phyloP scores from a whole-genome alignment of 2,888 invertebrate species.

The Rhingia campestris region DNA sequence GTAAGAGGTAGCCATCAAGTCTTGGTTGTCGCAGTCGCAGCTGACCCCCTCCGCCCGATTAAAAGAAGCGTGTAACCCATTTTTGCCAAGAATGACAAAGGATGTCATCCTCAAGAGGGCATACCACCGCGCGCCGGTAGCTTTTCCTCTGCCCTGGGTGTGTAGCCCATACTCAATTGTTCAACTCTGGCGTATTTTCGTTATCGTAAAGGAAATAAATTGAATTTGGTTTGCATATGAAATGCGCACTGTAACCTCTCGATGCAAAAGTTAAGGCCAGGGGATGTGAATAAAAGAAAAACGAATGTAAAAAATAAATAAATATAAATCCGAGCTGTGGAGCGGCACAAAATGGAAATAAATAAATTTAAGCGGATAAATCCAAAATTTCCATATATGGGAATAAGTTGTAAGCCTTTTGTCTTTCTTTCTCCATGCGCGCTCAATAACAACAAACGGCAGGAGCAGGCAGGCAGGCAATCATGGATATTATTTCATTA shows the following conservation, averaged over 20 bases:
- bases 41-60: constrained; percentile 35
- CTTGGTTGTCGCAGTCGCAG: not conserved
- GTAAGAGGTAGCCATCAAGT: too few relatives aligned
- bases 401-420: constrained; percentile 73
- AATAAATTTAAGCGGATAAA: constrained; percentile 67
- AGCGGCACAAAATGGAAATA: constrained; percentile 57
- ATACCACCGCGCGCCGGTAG: constrained; percentile 37
- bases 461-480: constrained; percentile 55
- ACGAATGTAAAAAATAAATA: constrained; percentile 25
- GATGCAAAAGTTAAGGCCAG: constrained; percentile 42
- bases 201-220: constrained; percentile 70
- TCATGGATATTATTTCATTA: constrained; percentile 73
- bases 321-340: constrained; percentile 31
- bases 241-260: constrained; percentile 58
- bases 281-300: constrained; percentile 18
- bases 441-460: constrained; percentile 31
- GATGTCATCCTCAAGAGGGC: constrained; percentile 65
- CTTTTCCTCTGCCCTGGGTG: constrained; percentile 7
- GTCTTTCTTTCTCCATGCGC: constrained; percentile 50
- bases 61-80: constrained; percentile 66
- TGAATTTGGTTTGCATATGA: constrained; percentile 74
- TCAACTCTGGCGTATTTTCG: constrained; percentile 39
- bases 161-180: constrained; percentile 44
- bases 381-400: constrained; percentile 72
- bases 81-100: constrained; percentile 72